Evolutionary conservation across 2,888 invertebrate species (phyloP), one percentile per base, ranked within the genome.

Genomic region (Cephus pygmeus): DNA sequence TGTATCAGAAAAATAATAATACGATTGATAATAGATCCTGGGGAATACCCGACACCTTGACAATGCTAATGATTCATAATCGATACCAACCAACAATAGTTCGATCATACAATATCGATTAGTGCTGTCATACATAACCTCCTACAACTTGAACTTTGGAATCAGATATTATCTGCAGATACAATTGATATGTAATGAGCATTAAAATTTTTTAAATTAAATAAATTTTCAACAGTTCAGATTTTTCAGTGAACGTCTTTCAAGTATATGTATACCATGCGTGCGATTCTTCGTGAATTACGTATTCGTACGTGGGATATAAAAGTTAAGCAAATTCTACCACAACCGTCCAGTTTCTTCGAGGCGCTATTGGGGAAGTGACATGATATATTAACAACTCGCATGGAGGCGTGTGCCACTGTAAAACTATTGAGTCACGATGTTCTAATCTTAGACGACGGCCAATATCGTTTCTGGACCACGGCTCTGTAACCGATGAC

Each of bases 361-460:
- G 23, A 56, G 56, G 23, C 56, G 56, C 6, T 23, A 23, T 56
- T 15, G 9, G 23, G 23, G 56, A 23, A 56, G 23, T 23, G 56
- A 2, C 56, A 56, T 23, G 23, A 56, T 23, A 9, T 56, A 56
- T 56, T 56, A 56, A 23, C 56, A 56, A 23, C 56, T 56, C 56
- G 56, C 56, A 56, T 23, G 23, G 76, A 69, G 69, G 76, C 78
- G 75, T 69, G 75, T 79, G 77, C 76, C 71, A n/a, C 34, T n/a
- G 68, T 34, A 75, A 81, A 80, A 81, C 69, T 77, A 81, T 76
- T 78, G 76, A 82, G 74, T 82, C 81, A 82, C 78, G 77, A 75
- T 71, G 76, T 80, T 75, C 78, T 78, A 78, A 78, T 82, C 81
- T 77, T 31, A 69, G 56, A 56, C 56, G 56, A 9, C 56, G 56